Evolutionary conservation across 2,888 invertebrate genomes (phyloP), one percentile per base, ranked within the genome.

Genomic region (Campaea margaritaria): DNA sequence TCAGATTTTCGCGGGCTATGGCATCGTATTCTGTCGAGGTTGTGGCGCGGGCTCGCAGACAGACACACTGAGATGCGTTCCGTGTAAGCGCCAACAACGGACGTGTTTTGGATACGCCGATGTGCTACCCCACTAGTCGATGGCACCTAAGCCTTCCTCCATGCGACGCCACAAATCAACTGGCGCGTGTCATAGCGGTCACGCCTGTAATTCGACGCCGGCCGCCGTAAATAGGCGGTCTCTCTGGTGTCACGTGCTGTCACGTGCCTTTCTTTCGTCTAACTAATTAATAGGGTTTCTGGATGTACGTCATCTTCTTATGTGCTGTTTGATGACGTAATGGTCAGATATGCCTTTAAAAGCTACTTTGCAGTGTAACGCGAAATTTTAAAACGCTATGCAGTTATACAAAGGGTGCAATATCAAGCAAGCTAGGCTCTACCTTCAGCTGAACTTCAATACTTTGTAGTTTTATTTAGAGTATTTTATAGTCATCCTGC

Each of bases 21-120:
- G 80, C 86, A 86, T 87, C 76, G 74, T 80, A 73, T 71, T 75
- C 76, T 66, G 74, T 12, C 51, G 51, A 59, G 59, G 59, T 59
- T 45, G 49, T 59, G 82, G 83, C 87, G 82, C 85, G 81, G 85
- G 81, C 69, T 81, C 80, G 76, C 81, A 74, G 74, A 78, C 83
- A 15, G 50, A 76, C 82, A 83, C 80, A 89, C 89, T 89, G 89
- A 88, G 86, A 85, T 83, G 81, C 76, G 78, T 69, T 69, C 64
- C 62, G 67, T 70, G 72, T 67, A 68, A 64, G 64, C 65, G 73
- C 77, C 73, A 70, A 77, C 77, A 69, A 70, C 78, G 69, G 69
- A 83, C 85, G 83, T 84, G 86, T 82, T 87, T 86, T 81, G 81
- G 78, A 75, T 81, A 77, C 76, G 74, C 72, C 76, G 73, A 77